A percentile compares a stretch with the other conserved stretches of the same genome.
Evolutionary conservation across 2,797 vertebrate species (phyloP).

Genomic region (Meriones psammophilus): DNA sequence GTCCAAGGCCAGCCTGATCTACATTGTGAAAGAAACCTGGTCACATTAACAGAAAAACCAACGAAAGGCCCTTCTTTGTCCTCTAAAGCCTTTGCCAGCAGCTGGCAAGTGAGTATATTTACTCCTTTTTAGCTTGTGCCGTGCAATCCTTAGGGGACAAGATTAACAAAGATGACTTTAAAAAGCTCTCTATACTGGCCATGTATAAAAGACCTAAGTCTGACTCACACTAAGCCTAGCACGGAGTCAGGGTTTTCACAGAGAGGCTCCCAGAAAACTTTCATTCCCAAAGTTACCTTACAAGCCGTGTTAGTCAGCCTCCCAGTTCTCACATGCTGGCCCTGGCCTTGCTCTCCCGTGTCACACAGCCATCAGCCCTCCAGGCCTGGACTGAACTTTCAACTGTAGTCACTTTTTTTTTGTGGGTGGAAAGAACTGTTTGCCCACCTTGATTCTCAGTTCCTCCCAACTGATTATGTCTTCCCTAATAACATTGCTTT

Average conservation of each 20-base stretch:
- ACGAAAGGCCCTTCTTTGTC: not conserved
- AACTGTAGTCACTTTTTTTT: not conserved
- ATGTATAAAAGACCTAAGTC: not conserved
- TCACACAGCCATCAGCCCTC: accelerated
- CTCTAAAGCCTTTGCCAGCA: not conserved
- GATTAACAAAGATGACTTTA: not conserved
- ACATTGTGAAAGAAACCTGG: too few species aligned
- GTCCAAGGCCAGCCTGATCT: not conserved
- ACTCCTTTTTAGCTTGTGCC: not conserved
- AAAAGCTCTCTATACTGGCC: not conserved
- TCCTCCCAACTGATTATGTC: constrained; percentile 7
- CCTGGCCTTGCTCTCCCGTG: accelerated
- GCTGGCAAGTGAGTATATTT: not conserved
- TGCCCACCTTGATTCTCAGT: not conserved
- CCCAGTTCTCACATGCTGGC: not conserved
- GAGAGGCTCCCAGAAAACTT: not conserved
- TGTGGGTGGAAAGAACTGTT: not conserved
- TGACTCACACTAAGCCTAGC: not conserved
- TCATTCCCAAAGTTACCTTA: not conserved
- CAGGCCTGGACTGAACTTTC: not conserved
- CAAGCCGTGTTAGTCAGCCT: not conserved
- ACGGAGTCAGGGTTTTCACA: not conserved
- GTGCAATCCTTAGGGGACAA: not conserved
- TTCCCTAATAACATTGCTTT: not conserved
- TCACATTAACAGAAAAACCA: not conserved